A percentile compares a stretch with the other conserved stretches of the same genome.
Conservation (phyloP, 2,113 vertebrate genomes). For the Triplophysa rosa region DNA sequence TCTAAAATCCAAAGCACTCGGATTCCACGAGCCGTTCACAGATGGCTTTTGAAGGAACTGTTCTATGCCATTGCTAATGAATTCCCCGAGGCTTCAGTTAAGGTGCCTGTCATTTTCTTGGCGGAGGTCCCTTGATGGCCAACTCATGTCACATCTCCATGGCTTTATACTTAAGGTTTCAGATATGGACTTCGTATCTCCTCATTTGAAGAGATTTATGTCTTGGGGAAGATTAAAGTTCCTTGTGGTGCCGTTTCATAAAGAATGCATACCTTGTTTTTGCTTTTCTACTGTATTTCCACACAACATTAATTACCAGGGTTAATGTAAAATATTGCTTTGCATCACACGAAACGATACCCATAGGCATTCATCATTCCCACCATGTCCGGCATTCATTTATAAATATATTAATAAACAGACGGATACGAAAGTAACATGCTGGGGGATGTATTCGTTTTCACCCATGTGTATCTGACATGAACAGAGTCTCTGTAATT, state of each 20-base stretch:
- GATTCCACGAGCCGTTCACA: slow-evolving; percentile 21
- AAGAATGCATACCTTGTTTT: not conserved
- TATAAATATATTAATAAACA: slow-evolving; percentile 49
- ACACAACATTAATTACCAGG: slow-evolving; percentile 45
- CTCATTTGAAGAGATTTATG: not conserved
- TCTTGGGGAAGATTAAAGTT: not conserved
- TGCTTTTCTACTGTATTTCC: slow-evolving; percentile 19
- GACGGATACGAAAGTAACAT: slow-evolving; percentile 34
- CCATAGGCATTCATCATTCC: slow-evolving; percentile 11
- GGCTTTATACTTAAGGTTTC: not conserved
- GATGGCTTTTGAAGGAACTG: slow-evolving; percentile 39
- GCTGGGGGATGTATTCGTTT: slow-evolving; percentile 52
- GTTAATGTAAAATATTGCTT: slow-evolving; percentile 48
- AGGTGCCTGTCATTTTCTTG: slow-evolving; percentile 44
- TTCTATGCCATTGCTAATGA: slow-evolving; percentile 25
- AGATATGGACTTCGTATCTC: slow-evolving; percentile 11
- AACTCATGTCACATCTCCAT: not conserved
- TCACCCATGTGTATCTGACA: slow-evolving; percentile 41
- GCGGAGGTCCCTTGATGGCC: slow-evolving; percentile 28
- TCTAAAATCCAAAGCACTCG: not conserved
- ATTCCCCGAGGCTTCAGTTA: slow-evolving; percentile 17
- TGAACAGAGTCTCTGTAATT: slow-evolving; percentile 51
- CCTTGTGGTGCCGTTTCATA: not conserved
- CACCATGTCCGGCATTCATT: slow-evolving; percentile 19
- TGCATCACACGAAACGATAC: slow-evolving; percentile 18